Conservation (phyloP, 2,888 invertebrate species). For the Aporophyla nigra region DNA sequence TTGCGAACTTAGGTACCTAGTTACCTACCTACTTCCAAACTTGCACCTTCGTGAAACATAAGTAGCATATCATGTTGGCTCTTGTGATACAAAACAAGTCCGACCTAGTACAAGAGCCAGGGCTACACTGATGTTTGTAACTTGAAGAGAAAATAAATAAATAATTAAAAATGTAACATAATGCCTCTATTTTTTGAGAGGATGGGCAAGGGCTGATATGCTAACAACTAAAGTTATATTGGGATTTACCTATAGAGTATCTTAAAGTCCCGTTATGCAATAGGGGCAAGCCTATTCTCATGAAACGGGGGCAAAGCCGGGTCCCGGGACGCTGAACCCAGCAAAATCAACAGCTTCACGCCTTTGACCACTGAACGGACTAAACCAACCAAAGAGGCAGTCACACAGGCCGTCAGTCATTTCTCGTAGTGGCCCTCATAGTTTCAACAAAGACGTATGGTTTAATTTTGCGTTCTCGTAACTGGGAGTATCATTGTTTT, state of each 20-base stretch:
- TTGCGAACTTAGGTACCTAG: too few relatives aligned
- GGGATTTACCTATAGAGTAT: neutral
- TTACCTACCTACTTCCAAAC: too few relatives aligned
- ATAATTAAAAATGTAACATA: too few relatives aligned
- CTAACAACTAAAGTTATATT: neutral
- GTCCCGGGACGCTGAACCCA: neutral
- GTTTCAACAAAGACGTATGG: neutral
- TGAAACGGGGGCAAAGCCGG: neutral
- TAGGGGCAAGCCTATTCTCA: neutral
- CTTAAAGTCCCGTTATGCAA: neutral
- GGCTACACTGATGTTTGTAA: too few relatives aligned
- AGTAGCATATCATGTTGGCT: too few relatives aligned
- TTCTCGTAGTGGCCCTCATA: neutral
- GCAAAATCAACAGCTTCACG: neutral
- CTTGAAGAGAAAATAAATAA: too few relatives aligned
- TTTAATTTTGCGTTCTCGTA: constrained; percentile 5
- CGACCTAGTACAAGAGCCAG: too few relatives aligned
- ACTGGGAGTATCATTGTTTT: neutral
- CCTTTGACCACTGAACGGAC: neutral
- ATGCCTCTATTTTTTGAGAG: neutral
- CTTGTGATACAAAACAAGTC: too few relatives aligned
- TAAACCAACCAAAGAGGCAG: neutral
- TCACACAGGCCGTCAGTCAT: too few relatives aligned
- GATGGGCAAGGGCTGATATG: neutral
- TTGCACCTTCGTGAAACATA: neutral